phyloP scores from a whole-genome alignment of 2,888 invertebrate genomes.

The Melinaea menophilus region DNA sequence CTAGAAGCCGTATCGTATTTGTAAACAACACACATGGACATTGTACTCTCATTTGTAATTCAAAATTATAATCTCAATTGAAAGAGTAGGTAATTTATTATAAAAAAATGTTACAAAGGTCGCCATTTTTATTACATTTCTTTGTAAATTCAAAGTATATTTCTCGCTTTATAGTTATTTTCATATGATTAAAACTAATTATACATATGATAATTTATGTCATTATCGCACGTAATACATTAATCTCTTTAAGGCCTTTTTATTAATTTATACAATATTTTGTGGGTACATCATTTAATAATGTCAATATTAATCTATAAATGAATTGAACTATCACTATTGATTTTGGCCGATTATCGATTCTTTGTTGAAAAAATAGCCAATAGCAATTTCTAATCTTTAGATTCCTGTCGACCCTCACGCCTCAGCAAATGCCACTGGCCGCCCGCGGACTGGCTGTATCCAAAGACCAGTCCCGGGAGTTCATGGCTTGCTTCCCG shows the following conservation, averaged over 20 bases:
- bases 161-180: no score
- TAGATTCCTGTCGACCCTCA: constrained; percentile 80
- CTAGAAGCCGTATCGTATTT: constrained; percentile 38
- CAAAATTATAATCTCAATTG: not conserved
- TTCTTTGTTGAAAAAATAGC: constrained; percentile 12
- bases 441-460: constrained; percentile 80
- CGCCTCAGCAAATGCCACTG: constrained; percentile 78
- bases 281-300: no score
- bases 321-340: not conserved
- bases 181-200: no score
- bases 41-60: constrained; percentile 6
- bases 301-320: no score
- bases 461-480: constrained; percentile 89
- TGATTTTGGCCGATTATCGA: constrained; percentile 4
- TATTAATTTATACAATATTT: no score
- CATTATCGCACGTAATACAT: no score
- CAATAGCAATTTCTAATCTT: constrained; percentile 41
- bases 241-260: no score
- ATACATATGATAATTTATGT: no score
- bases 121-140: not conserved
- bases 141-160: not conserved
- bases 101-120: not conserved
- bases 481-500: constrained; percentile 93
- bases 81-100: no score
- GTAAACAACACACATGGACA: constrained; percentile 10